Percentiles rank a stretch among this genome's conserved stretches.
Conservation (phyloP, 2,888 invertebrate genomes). For the Apodemia hepburni region DNA sequence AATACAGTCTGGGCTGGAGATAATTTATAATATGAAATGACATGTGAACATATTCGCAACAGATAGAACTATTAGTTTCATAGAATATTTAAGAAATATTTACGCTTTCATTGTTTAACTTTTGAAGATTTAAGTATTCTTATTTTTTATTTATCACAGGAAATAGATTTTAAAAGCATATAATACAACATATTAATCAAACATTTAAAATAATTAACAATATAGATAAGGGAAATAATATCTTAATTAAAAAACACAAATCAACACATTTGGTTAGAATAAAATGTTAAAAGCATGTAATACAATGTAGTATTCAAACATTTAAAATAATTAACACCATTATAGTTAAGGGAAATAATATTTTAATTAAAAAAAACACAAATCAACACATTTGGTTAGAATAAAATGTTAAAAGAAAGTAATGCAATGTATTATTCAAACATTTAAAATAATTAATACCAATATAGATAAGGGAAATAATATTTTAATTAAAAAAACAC, state of each 20-base stretch:
- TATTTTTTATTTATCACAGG: neutral
- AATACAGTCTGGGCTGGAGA: constrained; percentile 26
- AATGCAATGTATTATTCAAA: neutral
- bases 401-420: neutral
- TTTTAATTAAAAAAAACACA: constrained; percentile 68
- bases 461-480: constrained; percentile 40
- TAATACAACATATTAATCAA: neutral
- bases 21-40: constrained; percentile 15
- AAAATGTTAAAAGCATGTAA: neutral
- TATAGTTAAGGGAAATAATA: constrained; percentile 42
- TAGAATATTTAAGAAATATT: neutral
- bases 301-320: neutral
- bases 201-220: neutral
- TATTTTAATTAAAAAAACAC: constrained; percentile 50
- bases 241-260: constrained; percentile 70
- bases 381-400: constrained; percentile 39
- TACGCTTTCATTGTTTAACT: neutral
- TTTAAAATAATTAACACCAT: neutral
- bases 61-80: constrained; percentile 1
- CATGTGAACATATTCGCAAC: constrained; percentile 20
- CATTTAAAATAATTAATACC: neutral
- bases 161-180: neutral
- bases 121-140: neutral
- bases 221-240: constrained; percentile 42
- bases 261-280: constrained; percentile 31